phyloP scores from a whole-genome alignment of 2,113 vertebrate species.

The Cichladusa arquata region DNA sequence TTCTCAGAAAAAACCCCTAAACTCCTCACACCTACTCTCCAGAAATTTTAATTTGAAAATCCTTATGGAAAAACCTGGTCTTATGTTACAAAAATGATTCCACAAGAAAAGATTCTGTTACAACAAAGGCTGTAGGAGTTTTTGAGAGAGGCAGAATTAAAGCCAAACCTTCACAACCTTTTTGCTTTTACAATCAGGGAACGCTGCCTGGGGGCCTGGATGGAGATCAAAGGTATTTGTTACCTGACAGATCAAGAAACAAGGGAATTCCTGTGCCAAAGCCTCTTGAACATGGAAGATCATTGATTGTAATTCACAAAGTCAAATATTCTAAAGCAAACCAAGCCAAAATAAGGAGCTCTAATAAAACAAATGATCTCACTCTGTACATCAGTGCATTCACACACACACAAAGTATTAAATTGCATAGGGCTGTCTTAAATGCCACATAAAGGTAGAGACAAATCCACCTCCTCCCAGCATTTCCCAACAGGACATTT shows the following conservation, averaged over 20 bases:
- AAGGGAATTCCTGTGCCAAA: neutral
- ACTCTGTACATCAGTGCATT: neutral
- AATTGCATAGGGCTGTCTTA: neutral
- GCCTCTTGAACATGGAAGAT: neutral
- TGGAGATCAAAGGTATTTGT: neutral
- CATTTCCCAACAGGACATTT: neutral
- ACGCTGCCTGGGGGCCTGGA: neutral
- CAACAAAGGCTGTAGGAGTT: neutral
- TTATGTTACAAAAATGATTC: neutral
- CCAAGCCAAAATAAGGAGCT: neutral
- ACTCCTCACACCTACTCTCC: neutral
- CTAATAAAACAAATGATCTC: neutral
- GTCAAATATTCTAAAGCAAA: neutral
- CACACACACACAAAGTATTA: neutral
- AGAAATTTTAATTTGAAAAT: neutral
- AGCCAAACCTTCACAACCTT: neutral
- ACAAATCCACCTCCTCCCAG: neutral
- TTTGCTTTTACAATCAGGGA: neutral
- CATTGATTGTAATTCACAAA: neutral
- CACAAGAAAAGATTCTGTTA: neutral
- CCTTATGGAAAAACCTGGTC: neutral
- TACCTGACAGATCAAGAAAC: neutral
- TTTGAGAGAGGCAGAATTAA: neutral
- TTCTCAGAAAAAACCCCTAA: neutral
- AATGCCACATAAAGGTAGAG: neutral